A percentile compares a stretch with the other conserved stretches of the same genome.
Evolutionary conservation across 2,888 invertebrate genomes (phyloP).

Genomic region (Yponomeuta evonymella): DNA sequence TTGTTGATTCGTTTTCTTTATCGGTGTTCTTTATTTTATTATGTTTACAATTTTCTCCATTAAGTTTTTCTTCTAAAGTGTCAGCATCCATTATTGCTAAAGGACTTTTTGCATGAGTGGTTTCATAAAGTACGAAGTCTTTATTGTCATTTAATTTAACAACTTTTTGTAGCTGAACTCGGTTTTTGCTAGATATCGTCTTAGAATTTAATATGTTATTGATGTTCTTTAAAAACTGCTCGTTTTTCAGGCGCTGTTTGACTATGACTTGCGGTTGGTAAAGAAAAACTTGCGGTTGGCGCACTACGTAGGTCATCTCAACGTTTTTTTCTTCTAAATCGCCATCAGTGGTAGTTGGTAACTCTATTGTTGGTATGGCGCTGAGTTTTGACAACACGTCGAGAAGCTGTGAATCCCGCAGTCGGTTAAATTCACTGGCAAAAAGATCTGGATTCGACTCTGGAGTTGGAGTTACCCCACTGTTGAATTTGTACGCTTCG

Average conservation of each 20-base stretch:
- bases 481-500: too few species aligned
- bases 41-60: not conserved
- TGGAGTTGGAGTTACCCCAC: too few species aligned
- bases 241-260: constrained; percentile 25
- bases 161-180: constrained; percentile 25
- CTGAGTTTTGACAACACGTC: constrained; percentile 1
- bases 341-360: constrained; percentile 12
- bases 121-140: not conserved
- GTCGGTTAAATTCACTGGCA: not conserved
- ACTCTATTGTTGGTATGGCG: not conserved
- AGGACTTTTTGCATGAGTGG: constrained; percentile 20
- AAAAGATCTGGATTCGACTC: too few species aligned
- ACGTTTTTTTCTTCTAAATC: constrained; percentile 25
- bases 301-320: constrained; percentile 27
- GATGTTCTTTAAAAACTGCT: constrained; percentile 24
- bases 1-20: not conserved
- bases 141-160: constrained; percentile 23
- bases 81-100: constrained; percentile 11
- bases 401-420: not conserved
- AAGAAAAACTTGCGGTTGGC: constrained; percentile 25
- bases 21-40: not conserved
- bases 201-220: constrained; percentile 17
- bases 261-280: constrained; percentile 28
- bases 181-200: constrained; percentile 21
- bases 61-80: not conserved